Percentiles rank a stretch among this genome's conserved stretches.
phyloP scores from a whole-genome alignment of 2,113 vertebrate genomes.

The Mastomys natalensis region DNA sequence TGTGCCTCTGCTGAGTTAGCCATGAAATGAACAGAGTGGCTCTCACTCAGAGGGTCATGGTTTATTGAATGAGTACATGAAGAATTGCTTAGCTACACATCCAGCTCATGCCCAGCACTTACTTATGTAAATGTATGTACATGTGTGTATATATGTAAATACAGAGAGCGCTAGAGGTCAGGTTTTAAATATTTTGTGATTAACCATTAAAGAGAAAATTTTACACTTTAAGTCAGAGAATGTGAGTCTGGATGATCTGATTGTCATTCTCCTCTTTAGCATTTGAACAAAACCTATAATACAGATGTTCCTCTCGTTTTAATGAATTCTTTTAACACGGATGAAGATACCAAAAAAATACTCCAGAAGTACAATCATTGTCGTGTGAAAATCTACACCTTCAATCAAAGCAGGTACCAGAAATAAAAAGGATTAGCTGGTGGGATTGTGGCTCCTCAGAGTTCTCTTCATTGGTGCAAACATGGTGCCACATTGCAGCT shows the following conservation, averaged over 20 bases:
- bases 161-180: neutral
- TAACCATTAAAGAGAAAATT: conserved; percentile 15
- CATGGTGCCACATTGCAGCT: neutral
- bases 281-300: conserved; percentile 96
- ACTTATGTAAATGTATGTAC: neutral
- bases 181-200: conserved; percentile 23
- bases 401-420: conserved; percentile 98
- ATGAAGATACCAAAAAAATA: conserved; percentile 99
- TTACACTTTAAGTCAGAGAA: conserved; percentile 61
- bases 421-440: neutral
- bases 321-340: conserved; percentile 99
- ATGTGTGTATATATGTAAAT: neutral
- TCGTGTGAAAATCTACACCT: conserved; percentile 96
- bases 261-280: conserved; percentile 86
- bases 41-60: neutral
- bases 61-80: neutral
- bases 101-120: neutral
- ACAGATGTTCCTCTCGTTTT: conserved; percentile 96
- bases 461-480: neutral
- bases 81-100: conserved; percentile 34
- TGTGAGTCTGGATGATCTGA: conserved; percentile 63
- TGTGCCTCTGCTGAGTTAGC: neutral
- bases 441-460: neutral
- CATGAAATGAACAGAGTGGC: neutral
- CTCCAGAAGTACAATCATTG: conserved; percentile 97